Evolutionary conservation across 2,797 vertebrate species (phyloP), one percentile per base, ranked within the genome.

Genomic region (Pantherophis alleghaniensis): DNA sequence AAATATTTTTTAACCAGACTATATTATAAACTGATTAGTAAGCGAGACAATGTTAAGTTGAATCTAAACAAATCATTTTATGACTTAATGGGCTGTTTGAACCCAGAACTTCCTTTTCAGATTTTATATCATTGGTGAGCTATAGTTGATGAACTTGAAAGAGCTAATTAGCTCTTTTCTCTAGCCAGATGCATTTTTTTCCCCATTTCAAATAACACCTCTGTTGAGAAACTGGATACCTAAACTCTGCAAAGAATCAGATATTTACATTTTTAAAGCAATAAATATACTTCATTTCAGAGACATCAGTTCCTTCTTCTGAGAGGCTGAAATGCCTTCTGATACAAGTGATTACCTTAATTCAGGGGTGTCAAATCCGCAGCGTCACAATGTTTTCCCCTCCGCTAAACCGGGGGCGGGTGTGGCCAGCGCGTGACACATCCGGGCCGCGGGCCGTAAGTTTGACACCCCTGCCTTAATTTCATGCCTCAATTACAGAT

Each of bases 401-500:
- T 61, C 10, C 3, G 24, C 24, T 61, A 61, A 61, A 26, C 60
- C 0, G 3, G 24, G 60, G 24, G 26, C 1, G 7, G 9, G 60
- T 61, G 24, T 61, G 60, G 10, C 60, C 60, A 61, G 10, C 0
- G 10, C 0, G 9, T 61, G 24, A 61, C 0, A 1, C 60, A 61
- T 61, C 60, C 0, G 0, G 9, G 24, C 7, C 24, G 10, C 0
- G 3, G 59, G 24, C 60, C 24, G 10, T 3, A 1, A 11, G 24
- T 61, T 11, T 61, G 60, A 61, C 60, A 61, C 60, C 9, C 9
- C 18, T 24, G 4, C 20, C 74, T 83, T 83, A 83, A 47, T 24
- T 83, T 20, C 74, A 83, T 47, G 37, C 9, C 74, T 83, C 74
- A 83, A 5, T 83, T 83, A 24, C 20, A 74, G n/a, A 74, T 32